Conservation (phyloP, 2,888 invertebrate genomes). For the Clepsis dumicolana region DNA sequence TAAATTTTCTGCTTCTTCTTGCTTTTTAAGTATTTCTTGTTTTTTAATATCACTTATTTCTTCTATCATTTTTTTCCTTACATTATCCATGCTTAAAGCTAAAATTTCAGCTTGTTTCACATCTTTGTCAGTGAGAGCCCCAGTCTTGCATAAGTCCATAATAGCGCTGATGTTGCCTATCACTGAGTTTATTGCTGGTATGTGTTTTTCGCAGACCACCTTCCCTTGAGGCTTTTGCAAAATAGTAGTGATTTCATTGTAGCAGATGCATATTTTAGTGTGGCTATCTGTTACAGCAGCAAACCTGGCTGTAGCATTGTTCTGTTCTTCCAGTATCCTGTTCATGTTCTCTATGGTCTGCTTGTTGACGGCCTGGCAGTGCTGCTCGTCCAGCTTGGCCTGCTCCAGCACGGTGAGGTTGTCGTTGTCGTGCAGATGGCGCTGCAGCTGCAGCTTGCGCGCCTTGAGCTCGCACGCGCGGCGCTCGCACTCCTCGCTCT, state of each 20-base stretch:
- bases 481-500: constrained; percentile 69
- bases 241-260: constrained; percentile 83
- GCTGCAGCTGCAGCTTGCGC: constrained; percentile 71
- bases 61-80: constrained; percentile 73
- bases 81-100: constrained; percentile 77
- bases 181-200: constrained; percentile 69
- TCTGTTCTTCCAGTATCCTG: constrained; percentile 81
- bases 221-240: constrained; percentile 75
- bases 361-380: constrained; percentile 73
- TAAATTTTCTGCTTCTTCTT: constrained; percentile 59
- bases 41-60: constrained; percentile 66
- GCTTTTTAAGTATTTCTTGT: constrained; percentile 59
- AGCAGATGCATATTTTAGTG: constrained; percentile 83
- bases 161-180: constrained; percentile 76
- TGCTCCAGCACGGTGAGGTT: constrained; percentile 73
- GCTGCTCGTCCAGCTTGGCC: constrained; percentile 82
- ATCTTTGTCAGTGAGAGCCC: constrained; percentile 79
- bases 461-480: constrained; percentile 76
- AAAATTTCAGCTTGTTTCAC: constrained; percentile 84
- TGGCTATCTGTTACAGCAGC: constrained; percentile 87
- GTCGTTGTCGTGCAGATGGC: constrained; percentile 81
- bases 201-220: constrained; percentile 74
- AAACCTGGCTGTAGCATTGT: constrained; percentile 75
- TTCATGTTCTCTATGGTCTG: constrained; percentile 80
- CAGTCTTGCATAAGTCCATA: constrained; percentile 75